Conservation (phyloP, 2,797 vertebrate genomes). For the Lepilemur septentrionalis region DNA sequence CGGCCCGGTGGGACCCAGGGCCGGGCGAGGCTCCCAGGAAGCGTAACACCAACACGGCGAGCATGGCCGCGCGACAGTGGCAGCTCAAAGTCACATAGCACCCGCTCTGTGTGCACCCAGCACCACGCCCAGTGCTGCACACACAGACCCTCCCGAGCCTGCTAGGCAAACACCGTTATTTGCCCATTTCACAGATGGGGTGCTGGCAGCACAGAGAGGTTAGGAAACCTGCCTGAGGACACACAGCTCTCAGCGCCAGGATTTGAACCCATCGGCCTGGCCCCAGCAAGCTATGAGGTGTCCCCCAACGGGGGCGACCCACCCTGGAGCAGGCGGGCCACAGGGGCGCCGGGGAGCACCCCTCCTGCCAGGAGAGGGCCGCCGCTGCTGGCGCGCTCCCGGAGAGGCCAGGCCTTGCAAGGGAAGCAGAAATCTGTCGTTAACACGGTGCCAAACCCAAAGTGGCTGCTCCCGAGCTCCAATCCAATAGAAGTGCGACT, state of each 20-base stretch:
- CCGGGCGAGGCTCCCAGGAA: neutral
- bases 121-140: too few species aligned
- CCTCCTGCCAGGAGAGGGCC: neutral
- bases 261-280: neutral
- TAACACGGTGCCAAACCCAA: conserved; percentile 87
- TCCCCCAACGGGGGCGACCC: neutral
- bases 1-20: accelerated
- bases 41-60: accelerated
- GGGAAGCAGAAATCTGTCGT: conserved; percentile 86
- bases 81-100: neutral
- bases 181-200: neutral
- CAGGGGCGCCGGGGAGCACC: neutral
- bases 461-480: conserved; percentile 87
- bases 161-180: accelerated
- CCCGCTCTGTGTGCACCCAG: neutral
- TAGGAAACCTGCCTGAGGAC: neutral
- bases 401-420: conserved; percentile 63
- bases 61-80: neutral
- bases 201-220: neutral
- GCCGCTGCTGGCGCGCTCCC: neutral
- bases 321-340: neutral
- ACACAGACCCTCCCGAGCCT: neutral
- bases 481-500: conserved; percentile 89
- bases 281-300: neutral
- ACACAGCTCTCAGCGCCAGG: neutral